Base-by-base conservation (phyloP, 2,113 vertebrate species). In the Menidia beryllina region DNA sequence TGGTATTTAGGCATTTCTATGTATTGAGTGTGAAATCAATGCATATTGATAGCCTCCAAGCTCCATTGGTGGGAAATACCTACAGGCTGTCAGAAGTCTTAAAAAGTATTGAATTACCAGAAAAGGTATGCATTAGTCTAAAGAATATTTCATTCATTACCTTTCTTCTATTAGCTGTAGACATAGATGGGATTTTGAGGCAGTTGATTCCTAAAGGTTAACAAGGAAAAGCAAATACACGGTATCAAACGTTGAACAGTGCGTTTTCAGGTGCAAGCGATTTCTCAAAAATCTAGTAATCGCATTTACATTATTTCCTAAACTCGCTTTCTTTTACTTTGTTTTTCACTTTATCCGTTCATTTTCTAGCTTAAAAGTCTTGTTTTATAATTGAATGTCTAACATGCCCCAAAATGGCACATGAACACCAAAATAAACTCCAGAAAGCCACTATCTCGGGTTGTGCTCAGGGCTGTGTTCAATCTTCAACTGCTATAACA, bases 341-440 rank as follows among this genome's bases (percentile, higher is more conserved):
- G n/a, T 41, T 41, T 12, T 14, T 15, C 14, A 41, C 39, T 17
- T 17, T 2, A 41, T 17, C 13, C 3, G 15, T 5, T 17, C 14
- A 41, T 19, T 45, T 5, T 45, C 17, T 45, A 45, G 4, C 17
- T n/a, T 45, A 1, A 5, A 19, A 45, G n/a, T 45, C 41, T 34
- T 2, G 1, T 0, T 34, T 63, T 10, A 26, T 80, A 84, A 76
- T 72, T 73, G 73, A 61, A 70, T 59, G 79, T 43, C 57, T 77
- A 62, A 72, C 12, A 9, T 61, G 43, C 7, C 0, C 14, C n/a
- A 48, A 34, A 34, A 34, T 23, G 48, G n/a, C 20, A 53, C 8
- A 24, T 53, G 7, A 30, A 23, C 12, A 52, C 41, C 64, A 34
- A 69, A 77, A 17, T 38, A 34, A n/a, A 53, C 51, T 56, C 26